These are phyloP conservation scores for Homarus gammarus DNA, from an alignment of 2,888 invertebrate genomes.

Conservation along the genomic window DNA sequence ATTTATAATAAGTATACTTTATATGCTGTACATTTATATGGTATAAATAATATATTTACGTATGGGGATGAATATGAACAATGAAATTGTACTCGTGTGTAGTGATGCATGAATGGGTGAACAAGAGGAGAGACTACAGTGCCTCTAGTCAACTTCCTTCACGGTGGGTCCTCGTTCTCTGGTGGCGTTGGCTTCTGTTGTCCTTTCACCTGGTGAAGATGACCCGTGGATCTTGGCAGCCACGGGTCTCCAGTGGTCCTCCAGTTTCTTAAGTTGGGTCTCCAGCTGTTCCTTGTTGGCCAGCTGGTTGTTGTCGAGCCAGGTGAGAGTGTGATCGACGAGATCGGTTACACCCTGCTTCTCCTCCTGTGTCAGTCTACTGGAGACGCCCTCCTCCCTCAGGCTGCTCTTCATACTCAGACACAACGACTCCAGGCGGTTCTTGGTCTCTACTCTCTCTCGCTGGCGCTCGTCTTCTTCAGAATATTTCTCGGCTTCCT, in stretches of 20 bases:
- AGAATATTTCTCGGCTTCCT: conserved; percentile 93
- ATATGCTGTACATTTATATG: too few relatives aligned
- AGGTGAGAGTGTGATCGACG: conserved; percentile 92
- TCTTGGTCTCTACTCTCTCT: conserved; percentile 82
- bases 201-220: background rate
- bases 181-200: conserved; percentile 76
- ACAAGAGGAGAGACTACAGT: too few relatives aligned
- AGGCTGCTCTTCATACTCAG: conserved; percentile 87
- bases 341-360: conserved; percentile 89
- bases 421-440: conserved; percentile 80
- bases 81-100: too few relatives aligned
- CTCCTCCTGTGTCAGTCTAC: conserved; percentile 90
- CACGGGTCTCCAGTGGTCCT: conserved; percentile 83
- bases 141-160: conserved; percentile 38
- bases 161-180: conserved; percentile 30
- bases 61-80: too few relatives aligned
- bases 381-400: conserved; percentile 97
- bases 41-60: too few relatives aligned
- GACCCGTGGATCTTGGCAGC: conserved; percentile 85
- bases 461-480: conserved; percentile 82
- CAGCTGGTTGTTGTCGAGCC: conserved; percentile 86
- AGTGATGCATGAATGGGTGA: too few relatives aligned
- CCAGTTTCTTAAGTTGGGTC: conserved; percentile 84
- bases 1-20: too few relatives aligned
- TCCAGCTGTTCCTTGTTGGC: conserved; percentile 84